These are phyloP conservation scores for human DNA, from an alignment of 2,113 vertebrate species.

Conservation along the genomic window DNA sequence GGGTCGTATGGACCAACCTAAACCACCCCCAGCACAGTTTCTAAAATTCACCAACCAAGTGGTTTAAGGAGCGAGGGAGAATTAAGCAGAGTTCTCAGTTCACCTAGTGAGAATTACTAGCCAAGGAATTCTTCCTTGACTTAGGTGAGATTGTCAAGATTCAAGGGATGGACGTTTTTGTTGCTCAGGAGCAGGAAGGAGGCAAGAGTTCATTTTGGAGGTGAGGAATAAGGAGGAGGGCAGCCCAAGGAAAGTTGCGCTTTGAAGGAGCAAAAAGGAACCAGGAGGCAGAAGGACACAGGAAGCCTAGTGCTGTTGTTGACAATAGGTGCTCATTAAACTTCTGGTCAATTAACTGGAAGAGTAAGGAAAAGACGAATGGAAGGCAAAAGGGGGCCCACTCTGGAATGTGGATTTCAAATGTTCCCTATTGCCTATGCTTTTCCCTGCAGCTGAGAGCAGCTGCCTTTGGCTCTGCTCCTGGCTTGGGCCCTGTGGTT, in stretches of 20 bases:
- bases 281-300: background rate
- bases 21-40: background rate
- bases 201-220: background rate
- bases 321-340: too few relatives aligned
- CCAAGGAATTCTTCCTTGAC: background rate
- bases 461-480: background rate
- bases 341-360: background rate
- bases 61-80: background rate
- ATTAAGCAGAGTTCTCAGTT: background rate
- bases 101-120: background rate
- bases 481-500: too few relatives aligned
- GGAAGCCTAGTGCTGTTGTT: background rate
- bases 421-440: background rate
- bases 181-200: background rate
- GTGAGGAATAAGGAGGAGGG: background rate
- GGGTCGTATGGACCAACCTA: fast-evolving
- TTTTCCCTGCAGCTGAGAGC: background rate
- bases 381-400: background rate
- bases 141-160: background rate
- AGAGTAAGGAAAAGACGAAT: background rate
- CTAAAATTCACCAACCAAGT: background rate
- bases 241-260: background rate
- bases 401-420: background rate
- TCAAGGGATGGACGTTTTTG: background rate
- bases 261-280: background rate